Base-by-base conservation (phyloP, 2,113 vertebrate species). In the Noctilio leporinus region DNA sequence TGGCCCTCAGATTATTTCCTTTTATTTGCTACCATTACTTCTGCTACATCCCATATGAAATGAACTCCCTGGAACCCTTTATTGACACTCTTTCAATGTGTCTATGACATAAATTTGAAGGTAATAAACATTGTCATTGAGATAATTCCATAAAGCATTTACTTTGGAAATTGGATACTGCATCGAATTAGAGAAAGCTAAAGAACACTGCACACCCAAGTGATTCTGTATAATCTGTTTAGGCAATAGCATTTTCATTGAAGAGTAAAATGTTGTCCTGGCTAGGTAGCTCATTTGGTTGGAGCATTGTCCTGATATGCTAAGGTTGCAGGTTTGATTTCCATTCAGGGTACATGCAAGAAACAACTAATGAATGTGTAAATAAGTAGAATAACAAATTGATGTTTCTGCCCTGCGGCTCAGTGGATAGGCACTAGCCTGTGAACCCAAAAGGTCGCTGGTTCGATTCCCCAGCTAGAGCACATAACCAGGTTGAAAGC, bases 51-150 rank as follows among this genome's bases (percentile, higher is more conserved):
- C 9, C 4, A 73, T 59, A 47, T 77, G 83, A 93, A 73, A 86
- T 0, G 26, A 72, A 43, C 11, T 7, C 24, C 7, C 0, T 0
- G 2, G n/a, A 78, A 8, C 15, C 5, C 19, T 82, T 80, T 53
- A n/a, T 38, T 40, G 35, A 72, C 49, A 90, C 20, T 80, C 33
- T 14, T 24, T 3, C 11, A 78, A 15, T 73, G n/a, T 75, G 22
- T 75, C 33, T 75, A 5, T 55, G 51, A 62, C 19, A 55, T 67
- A 67, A 24, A 1, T 47, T 59, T 55, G 57, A 49, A 84, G 40
- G 70, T 70, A 88, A 69, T 20, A 93, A n/a, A 0, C 38, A 20
- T 49, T 20, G 22, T 51, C 16, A n/a, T 22, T 45, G 24, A 38
- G n/a, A 49, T 20, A 73, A 85, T 28, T 28, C 43, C 33, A 47